Evolutionary conservation across 2,113 vertebrate species (phyloP).

Genomic region (Triplophysa tibetana): DNA sequence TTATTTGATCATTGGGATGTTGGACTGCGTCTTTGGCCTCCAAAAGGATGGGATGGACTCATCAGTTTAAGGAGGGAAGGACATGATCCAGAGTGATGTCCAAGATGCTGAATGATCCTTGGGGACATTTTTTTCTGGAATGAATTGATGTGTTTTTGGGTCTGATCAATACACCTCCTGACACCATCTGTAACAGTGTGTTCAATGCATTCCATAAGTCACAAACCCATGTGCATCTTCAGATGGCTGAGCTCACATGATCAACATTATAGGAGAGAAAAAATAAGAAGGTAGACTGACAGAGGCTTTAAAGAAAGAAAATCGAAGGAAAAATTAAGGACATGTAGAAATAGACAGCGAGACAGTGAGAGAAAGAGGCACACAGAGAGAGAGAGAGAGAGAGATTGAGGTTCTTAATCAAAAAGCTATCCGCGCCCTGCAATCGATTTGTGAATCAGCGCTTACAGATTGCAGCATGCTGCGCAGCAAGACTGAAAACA

Average conservation of each 20-base stretch:
- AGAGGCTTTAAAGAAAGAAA: background rate
- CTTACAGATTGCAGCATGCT: slow-evolving; percentile 53
- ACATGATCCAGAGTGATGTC: slow-evolving; percentile 28
- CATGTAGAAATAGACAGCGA: background rate
- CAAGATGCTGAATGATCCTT: slow-evolving; percentile 48
- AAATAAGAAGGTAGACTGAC: background rate
- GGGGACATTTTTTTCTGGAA: slow-evolving; percentile 61
- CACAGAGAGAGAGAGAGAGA: slow-evolving; percentile 21
- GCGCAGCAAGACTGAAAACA: slow-evolving; percentile 35
- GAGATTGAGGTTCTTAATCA: slow-evolving; percentile 58
- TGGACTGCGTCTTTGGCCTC: slow-evolving; percentile 38
- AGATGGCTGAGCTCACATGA: slow-evolving; percentile 12
- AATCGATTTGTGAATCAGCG: slow-evolving; percentile 58
- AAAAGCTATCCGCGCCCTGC: slow-evolving; percentile 57
- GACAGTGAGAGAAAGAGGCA: slow-evolving; percentile 3
- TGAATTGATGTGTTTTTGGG: slow-evolving; percentile 65
- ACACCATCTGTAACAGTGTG: slow-evolving; percentile 60
- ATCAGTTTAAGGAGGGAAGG: slow-evolving; percentile 50
- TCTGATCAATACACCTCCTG: slow-evolving; percentile 61
- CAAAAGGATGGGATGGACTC: slow-evolving; percentile 51
- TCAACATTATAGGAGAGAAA: background rate
- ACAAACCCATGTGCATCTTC: slow-evolving; percentile 17
- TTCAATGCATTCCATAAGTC: slow-evolving; percentile 51
- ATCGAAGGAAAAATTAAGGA: slow-evolving; percentile 22
- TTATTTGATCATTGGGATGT: slow-evolving; percentile 1